phyloP scores from a whole-genome alignment of 35 echinoderm and acorn worm genomes.

The Hemicentrotus pulcherrimus region DNA sequence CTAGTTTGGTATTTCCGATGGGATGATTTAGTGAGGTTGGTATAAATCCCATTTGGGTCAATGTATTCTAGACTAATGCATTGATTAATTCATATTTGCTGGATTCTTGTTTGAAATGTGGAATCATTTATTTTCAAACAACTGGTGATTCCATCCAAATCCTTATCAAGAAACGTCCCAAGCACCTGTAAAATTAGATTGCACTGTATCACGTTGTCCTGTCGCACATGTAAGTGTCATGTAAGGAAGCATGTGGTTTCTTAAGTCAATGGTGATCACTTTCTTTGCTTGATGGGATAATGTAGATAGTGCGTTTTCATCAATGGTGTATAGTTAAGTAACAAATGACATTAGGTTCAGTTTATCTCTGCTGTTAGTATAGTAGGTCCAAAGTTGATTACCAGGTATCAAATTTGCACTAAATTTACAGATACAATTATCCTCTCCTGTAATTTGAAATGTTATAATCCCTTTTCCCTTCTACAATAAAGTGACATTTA shows the following conservation, averaged over 20 bases:
- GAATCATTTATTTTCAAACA: not conserved
- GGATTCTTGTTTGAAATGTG: not conserved
- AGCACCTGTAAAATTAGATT: not conserved
- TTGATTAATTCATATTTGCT: not conserved
- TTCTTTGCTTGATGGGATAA: not conserved
- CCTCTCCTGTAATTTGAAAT: not conserved
- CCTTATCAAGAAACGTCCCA: slow-evolving; percentile 10
- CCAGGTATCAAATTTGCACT: not conserved
- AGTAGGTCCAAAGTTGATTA: not conserved
- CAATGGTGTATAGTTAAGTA: not conserved
- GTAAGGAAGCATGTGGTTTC: not conserved
- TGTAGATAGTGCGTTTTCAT: not conserved
- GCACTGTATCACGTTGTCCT: not conserved
- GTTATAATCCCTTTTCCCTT: not conserved
- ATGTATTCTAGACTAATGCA: not conserved
- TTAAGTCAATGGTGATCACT: not conserved
- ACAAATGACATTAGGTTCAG: not conserved
- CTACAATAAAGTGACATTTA: not conserved
- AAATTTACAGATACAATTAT: too few species aligned
- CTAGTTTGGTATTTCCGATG: not conserved
- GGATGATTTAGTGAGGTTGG: not conserved
- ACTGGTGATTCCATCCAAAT: not conserved
- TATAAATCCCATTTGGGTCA: not conserved
- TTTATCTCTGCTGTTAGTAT: not conserved
- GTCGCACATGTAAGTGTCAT: too few species aligned